phyloP scores from a whole-genome alignment of 2,113 vertebrate genomes.

The Illadopsis cleaveri region DNA sequence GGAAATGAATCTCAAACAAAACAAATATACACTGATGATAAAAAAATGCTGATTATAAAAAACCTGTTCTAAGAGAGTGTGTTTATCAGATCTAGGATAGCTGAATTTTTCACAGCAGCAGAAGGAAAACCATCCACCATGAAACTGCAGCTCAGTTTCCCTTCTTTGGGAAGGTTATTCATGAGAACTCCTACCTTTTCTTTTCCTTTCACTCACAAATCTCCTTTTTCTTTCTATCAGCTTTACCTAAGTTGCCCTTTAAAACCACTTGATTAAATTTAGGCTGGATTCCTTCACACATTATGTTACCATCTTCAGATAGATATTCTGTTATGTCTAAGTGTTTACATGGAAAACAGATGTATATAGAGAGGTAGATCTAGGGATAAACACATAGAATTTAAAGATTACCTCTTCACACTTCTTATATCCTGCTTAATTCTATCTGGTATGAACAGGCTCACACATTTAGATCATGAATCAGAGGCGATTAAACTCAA shows the following conservation, averaged over 20 bases:
- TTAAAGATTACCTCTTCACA: neutral
- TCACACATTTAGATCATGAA: conserved; percentile 17
- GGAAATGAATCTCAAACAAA: neutral
- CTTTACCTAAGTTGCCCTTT: neutral
- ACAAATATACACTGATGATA: neutral
- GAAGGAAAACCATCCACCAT: neutral
- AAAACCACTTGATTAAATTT: neutral
- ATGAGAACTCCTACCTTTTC: neutral
- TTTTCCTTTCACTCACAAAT: neutral
- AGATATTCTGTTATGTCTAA: neutral
- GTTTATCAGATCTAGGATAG: neutral
- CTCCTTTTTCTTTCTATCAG: neutral
- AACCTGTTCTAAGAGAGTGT: neutral
- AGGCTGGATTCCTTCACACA: neutral
- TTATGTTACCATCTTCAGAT: neutral
- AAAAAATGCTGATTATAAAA: neutral
- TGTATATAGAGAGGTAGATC: neutral
- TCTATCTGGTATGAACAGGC: neutral
- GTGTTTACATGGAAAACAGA: neutral
- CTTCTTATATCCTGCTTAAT: neutral
- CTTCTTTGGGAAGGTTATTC: neutral
- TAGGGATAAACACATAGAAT: neutral
- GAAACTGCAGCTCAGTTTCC: neutral
- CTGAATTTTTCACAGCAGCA: neutral
- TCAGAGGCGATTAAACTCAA: conserved; percentile 12